Evolutionary conservation across 2,888 invertebrate genomes (phyloP), one percentile per base, ranked within the genome.

Genomic region (Anthrax anthrax): DNA sequence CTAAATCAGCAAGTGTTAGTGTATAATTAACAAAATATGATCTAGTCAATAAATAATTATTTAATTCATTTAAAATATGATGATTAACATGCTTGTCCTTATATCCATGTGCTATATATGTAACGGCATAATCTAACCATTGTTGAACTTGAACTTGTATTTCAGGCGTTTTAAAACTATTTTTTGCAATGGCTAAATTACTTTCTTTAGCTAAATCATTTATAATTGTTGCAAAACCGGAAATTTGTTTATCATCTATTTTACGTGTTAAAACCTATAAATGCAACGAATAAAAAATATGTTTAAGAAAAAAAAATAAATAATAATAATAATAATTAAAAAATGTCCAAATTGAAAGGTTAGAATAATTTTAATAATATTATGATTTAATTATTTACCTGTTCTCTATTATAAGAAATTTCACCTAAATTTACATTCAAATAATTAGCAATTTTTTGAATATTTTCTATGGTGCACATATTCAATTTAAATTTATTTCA

Each of bases 1-100:
- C 76, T 49, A 83, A 66, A 64, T 86, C 86, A 10, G 84, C 77
- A 37, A 84, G 67, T 1, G 81, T 80, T 48, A 72, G 61, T 37
- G 60, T 67, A 49, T 75, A 69, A 1, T 74, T 74, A 18, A 75
- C 73, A 45, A 81, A 65, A 58, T 75, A 80, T 0, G 78, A 75
- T 53, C 69, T 71, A 23, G 64, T 63, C 47, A 64, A 59, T 23
- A 81, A 67, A 6, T 70, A 62, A 14, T 57, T 61, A 58, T 80
- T 76, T 23, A 80, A 60, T 57, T 79, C 78, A 67, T 55, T 50
- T 6, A 67, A 38, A 9, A 67, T 43, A 32, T 61, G 58, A 29
- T 60, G 60, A 13, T 60, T 51, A 18, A 63, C 57, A 49, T 64
- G 52, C 46, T 59, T 65, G 37, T 65, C 65, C 43, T 59, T 62